A percentile compares a stretch with the other conserved stretches of the same genome.
Evolutionary conservation across 2,888 invertebrate genomes (phyloP).

Genomic region (Serripes groenlandicus): DNA sequence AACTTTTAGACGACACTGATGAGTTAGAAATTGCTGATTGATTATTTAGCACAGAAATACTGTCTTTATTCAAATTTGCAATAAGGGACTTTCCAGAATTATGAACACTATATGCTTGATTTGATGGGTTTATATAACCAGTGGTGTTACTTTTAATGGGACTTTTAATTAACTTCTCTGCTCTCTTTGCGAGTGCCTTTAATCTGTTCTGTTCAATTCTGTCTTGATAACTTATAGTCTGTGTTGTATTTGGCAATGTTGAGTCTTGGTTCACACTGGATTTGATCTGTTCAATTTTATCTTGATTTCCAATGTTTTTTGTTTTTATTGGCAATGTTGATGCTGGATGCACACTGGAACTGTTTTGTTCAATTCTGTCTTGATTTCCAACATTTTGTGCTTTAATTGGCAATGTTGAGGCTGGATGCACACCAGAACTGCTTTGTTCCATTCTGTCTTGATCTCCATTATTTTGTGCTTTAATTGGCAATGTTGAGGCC

Average conservation of each 20-base stretch:
- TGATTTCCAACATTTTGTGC: neutral
- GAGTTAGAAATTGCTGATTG: neutral
- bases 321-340: no score
- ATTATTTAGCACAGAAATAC: neutral
- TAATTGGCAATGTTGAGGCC: no score
- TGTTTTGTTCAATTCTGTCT: slow-evolving; percentile 87
- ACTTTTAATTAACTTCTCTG: slow-evolving; percentile 61
- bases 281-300: slow-evolving; percentile 87
- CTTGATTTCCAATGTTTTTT: slow-evolving; percentile 8
- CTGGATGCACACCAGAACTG: no score
- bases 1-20: no score
- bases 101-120: neutral
- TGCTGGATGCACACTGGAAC: no score
- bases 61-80: neutral
- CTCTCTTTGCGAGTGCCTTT: slow-evolving; percentile 86
- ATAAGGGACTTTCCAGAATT: neutral
- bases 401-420: neutral
- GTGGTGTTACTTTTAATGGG: slow-evolving; percentile 21
- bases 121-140: no score
- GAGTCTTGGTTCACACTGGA: no score
- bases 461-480: slow-evolving; percentile 1
- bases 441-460: slow-evolving; percentile 87
- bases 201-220: slow-evolving; percentile 87
- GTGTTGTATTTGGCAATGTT: no score
- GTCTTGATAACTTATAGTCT: slow-evolving; percentile 24